Conservation (phyloP, 1,140 invertebrate species). For the Neodiprion fabricii region DNA sequence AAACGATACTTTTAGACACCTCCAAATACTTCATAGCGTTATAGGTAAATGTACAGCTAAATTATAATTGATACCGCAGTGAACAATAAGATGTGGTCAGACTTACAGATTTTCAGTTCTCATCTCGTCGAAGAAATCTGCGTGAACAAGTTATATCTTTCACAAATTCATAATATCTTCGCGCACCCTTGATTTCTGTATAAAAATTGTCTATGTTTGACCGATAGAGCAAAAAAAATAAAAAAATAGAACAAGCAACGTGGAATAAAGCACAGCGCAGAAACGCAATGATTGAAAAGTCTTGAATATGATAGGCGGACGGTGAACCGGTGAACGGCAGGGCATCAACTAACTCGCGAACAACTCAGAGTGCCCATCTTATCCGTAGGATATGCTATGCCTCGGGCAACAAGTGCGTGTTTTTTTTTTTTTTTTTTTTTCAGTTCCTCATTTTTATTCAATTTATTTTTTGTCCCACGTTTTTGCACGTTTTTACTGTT, state of each 20-base stretch:
- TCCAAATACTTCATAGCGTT: too few relatives aligned
- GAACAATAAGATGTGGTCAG: too few relatives aligned
- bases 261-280: too few relatives aligned
- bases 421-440: too few relatives aligned
- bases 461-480: conserved; percentile 4
- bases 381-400: neutral
- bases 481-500: conserved; percentile 42
- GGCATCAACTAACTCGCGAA: conserved; percentile 2
- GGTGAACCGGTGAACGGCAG: neutral
- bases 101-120: too few relatives aligned
- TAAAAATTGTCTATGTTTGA: neutral
- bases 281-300: too few relatives aligned
- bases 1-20: too few relatives aligned
- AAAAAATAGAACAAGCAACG: neutral
- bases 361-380: conserved; percentile 4
- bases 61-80: too few relatives aligned
- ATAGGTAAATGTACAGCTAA: too few relatives aligned
- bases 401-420: neutral
- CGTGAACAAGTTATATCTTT: neutral
- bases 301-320: neutral
- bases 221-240: neutral
- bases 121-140: too few relatives aligned
- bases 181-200: neutral
- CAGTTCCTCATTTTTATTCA: too few relatives aligned
- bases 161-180: neutral